phyloP scores from a whole-genome alignment of 2,113 vertebrate species.

The Xiphophorus hellerii region DNA sequence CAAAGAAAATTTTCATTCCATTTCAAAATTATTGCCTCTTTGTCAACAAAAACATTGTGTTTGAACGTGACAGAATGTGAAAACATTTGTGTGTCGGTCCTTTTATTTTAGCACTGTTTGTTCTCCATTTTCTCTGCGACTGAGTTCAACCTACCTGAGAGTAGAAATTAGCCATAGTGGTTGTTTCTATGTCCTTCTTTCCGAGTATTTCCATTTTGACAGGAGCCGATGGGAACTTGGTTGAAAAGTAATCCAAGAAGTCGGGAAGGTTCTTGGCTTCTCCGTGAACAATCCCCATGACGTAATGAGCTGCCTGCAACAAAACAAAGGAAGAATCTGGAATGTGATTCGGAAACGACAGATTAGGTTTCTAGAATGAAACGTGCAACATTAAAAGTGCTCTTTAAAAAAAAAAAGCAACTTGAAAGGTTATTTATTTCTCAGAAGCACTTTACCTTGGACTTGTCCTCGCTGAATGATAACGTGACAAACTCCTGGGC shows the following conservation, averaged over 20 bases:
- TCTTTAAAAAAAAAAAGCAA: neutral
- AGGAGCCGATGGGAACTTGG: conserved; percentile 95
- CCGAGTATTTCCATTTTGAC: conserved; percentile 99
- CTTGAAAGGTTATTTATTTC: neutral
- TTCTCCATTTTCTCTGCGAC: neutral
- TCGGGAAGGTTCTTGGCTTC: conserved; percentile 95
- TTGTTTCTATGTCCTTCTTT: conserved; percentile 99
- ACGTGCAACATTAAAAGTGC: neutral
- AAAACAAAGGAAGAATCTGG: conserved; percentile 8
- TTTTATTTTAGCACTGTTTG: neutral
- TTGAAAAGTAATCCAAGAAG: conserved; percentile 98
- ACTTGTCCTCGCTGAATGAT: conserved; percentile 92
- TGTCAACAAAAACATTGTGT: neutral
- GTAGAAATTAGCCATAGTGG: conserved; percentile 97
- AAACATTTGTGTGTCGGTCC: neutral
- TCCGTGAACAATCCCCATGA: conserved; percentile 97
- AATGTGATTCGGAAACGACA: neutral
- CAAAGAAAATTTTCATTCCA: neutral
- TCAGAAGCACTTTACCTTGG: conserved; percentile 61
- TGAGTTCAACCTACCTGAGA: conserved; percentile 87
- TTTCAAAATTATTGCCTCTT: neutral
- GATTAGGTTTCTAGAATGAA: neutral
- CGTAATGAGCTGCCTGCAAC: conserved; percentile 88
- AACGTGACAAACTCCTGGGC: conserved; percentile 94
- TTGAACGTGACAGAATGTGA: neutral